Base-by-base conservation (phyloP, 2,888 invertebrate genomes). In the Scaptomyza parva region DNA sequence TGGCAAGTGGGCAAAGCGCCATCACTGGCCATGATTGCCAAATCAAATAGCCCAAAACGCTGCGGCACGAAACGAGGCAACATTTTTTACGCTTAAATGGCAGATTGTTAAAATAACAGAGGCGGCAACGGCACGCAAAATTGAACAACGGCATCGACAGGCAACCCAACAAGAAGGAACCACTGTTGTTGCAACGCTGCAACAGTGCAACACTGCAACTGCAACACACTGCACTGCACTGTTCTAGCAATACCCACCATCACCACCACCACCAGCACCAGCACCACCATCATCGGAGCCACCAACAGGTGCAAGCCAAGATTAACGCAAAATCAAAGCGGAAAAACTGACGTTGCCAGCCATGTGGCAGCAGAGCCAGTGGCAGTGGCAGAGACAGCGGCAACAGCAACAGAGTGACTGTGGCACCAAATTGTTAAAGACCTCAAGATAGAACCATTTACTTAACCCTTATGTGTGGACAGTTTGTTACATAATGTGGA, bases 1-100 rank as follows among this genome's bases (percentile, higher is more conserved):
- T 64, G 55, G 65, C 59, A 74, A 53, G 73, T 67, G 67, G 75
- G 57, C 52, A 73, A 69, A 65, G 76, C 73, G 76, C 85, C 76
- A 84, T 76, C 86, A 68, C 66, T 44, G 43, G 73, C 80, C 85
- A 85, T 84, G 82, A 83, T 86, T 86, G 86, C 81, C 84, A 86
- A 83, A 83, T 78, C 86, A 84, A 86, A 85, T 78, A 85, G 82
- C 85, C 76, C 77, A 86, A 87, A 85, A 85, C 85, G 71, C 78
- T 76, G 78, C 78, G 82, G 83, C 87, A 84, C 85, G 85, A 85
- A 87, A 84, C 83, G 79, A 87, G 87, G 87, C 87, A 87, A 87
- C 87, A 87, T 85, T 85, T 87, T 87, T 87, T 87, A 85, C 87
- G 87, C 87, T 85, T 85, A 85, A 85, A 85, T 85, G 84, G 87